Percentiles rank a stretch among this genome's conserved stretches.
Evolutionary conservation across 2,113 vertebrate species (phyloP).

Genomic region (Marmota monax): DNA sequence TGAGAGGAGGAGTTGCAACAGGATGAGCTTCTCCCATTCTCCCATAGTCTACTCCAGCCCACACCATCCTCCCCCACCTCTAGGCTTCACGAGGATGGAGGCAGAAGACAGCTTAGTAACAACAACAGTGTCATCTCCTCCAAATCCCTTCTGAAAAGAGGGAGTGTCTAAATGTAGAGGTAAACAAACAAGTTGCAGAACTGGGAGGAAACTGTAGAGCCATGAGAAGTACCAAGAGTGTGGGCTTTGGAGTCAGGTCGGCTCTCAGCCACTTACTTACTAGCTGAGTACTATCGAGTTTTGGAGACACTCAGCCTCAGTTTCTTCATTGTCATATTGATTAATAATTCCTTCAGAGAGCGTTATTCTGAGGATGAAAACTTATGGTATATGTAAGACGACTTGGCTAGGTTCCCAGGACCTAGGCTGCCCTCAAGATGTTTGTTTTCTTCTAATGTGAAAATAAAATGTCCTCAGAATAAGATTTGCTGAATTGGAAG

Average conservation of each 20-base stretch:
- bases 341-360: not conserved
- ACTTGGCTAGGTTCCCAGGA: not conserved
- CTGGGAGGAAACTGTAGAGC: not conserved
- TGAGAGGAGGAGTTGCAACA: not conserved
- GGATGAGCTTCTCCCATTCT: not conserved
- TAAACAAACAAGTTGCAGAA: not conserved
- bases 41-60: not conserved
- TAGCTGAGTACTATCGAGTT: not conserved
- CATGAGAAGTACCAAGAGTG: not conserved
- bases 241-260: not conserved
- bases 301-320: not conserved
- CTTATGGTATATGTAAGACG: not conserved
- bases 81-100: not conserved
- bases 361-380: not conserved
- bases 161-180: not conserved
- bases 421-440: not conserved
- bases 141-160: slow-evolving; percentile 12
- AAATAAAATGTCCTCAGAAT: not conserved
- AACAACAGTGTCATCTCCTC: not conserved
- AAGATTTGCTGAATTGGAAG: not conserved
- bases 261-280: not conserved
- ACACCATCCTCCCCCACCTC: not conserved
- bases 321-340: not conserved
- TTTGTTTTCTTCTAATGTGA: not conserved
- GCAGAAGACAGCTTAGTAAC: not conserved